A percentile compares a stretch with the other conserved stretches of the same genome.
phyloP scores from a whole-genome alignment of 2,888 invertebrate genomes.

The Corythucha ciliata region DNA sequence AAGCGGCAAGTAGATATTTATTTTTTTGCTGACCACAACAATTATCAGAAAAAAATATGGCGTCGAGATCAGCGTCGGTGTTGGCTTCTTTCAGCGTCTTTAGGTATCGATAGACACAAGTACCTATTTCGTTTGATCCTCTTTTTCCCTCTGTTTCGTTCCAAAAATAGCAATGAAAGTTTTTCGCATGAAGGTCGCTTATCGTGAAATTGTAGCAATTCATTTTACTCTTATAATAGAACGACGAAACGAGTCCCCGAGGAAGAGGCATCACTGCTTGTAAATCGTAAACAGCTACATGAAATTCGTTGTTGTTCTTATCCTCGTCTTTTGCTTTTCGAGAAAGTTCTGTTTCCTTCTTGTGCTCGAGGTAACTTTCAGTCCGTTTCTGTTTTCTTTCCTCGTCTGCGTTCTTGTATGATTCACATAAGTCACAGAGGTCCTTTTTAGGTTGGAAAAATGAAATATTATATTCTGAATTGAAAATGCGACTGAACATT shows the following conservation, averaged over 20 bases:
- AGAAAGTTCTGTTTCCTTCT: constrained; percentile 30
- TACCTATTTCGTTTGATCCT: constrained; percentile 26
- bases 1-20: constrained; percentile 22
- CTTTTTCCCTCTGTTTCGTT: constrained; percentile 29
- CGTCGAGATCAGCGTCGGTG: not conserved
- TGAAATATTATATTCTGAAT: constrained; percentile 11
- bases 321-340: constrained; percentile 31
- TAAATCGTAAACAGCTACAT: constrained; percentile 1
- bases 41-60: constrained; percentile 30
- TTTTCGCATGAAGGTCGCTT: constrained; percentile 25
- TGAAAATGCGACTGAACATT: constrained; percentile 12
- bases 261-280: constrained; percentile 4
- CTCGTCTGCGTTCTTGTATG: constrained; percentile 35
- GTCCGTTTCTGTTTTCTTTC: constrained; percentile 32
- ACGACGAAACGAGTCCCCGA: constrained; percentile 1
- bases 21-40: constrained; percentile 32
- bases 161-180: constrained; percentile 33
- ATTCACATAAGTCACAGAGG: constrained; percentile 5
- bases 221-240: constrained; percentile 32
- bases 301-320: not conserved
- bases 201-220: constrained; percentile 31
- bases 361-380: constrained; percentile 32
- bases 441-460: constrained; percentile 13
- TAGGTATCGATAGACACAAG: constrained; percentile 23
- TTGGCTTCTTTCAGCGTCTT: not conserved